These are phyloP conservation scores for Dissostichus mawsoni DNA, from an alignment of 2,113 vertebrate genomes.

Conservation along the genomic window DNA sequence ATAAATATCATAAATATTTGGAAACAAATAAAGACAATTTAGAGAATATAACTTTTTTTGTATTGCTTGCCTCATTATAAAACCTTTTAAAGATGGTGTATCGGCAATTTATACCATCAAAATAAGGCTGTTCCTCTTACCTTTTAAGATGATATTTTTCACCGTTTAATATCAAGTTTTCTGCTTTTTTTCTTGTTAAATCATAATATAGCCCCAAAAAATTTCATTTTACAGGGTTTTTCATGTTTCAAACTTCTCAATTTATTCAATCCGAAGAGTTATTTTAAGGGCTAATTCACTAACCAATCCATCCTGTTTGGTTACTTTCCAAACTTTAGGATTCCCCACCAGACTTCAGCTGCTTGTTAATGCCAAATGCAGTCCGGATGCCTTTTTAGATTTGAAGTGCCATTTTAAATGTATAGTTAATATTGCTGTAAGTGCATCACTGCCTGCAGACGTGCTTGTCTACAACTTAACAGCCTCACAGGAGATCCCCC, in stretches of 20 bases:
- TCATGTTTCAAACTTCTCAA: background rate
- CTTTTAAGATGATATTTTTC: constrained; percentile 13
- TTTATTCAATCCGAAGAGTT: background rate
- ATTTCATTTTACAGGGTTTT: background rate
- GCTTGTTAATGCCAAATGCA: background rate
- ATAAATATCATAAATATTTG: constrained; percentile 48
- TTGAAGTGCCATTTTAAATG: constrained; percentile 12
- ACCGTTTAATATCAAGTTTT: background rate
- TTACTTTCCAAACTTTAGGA: background rate
- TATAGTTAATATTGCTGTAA: constrained; percentile 8
- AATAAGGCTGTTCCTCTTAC: background rate
- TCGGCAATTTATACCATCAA: constrained; percentile 9
- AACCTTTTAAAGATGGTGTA: background rate
- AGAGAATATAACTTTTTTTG: constrained; percentile 3
- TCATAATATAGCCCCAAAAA: background rate
- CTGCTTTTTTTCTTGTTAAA: background rate
- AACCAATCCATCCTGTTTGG: background rate
- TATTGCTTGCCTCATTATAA: constrained; percentile 20
- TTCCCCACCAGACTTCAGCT: constrained; percentile 3
- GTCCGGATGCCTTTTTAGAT: background rate
- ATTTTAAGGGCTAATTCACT: background rate
- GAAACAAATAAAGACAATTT: constrained; percentile 18
- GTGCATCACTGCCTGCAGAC: constrained; percentile 24
- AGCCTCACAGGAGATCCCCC: constrained; percentile 51
- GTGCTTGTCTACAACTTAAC: constrained; percentile 29